A percentile compares a stretch with the other conserved stretches of the same genome.
Evolutionary conservation across 2,113 vertebrate genomes (phyloP).

Genomic region (Smithornis capensis): DNA sequence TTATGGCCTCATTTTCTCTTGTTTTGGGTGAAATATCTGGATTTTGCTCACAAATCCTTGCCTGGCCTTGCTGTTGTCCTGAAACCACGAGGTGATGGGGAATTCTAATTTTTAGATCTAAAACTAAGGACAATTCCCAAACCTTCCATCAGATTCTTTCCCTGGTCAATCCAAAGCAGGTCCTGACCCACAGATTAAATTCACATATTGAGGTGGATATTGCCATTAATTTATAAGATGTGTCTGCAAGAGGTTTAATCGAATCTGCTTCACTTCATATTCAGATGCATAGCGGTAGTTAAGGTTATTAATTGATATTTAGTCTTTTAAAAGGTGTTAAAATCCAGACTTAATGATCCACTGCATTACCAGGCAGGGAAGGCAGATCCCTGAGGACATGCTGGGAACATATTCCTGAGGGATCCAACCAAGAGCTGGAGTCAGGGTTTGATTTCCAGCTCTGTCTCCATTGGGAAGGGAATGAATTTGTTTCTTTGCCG

Average conservation of each 20-base stretch:
- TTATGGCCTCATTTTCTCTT: background rate
- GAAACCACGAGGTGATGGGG: background rate
- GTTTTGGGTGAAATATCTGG: background rate
- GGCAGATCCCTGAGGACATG: background rate
- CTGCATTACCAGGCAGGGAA: background rate
- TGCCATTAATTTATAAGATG: background rate
- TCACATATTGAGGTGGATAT: background rate
- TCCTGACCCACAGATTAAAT: background rate
- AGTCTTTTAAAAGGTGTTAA: background rate
- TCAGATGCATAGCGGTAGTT: background rate
- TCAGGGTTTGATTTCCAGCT: background rate
- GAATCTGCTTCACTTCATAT: background rate
- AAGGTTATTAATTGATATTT: background rate
- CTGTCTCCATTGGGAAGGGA: background rate
- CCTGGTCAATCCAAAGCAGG: background rate
- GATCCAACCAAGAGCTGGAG: background rate
- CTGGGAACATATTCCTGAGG: background rate
- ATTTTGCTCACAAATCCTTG: background rate
- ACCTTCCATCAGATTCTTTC: background rate
- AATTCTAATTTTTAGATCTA: background rate
- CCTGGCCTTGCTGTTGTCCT: background rate
- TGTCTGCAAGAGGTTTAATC: background rate
- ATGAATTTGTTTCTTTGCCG: background rate
- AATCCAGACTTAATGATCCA: fast-evolving
- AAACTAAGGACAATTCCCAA: background rate